Base-by-base conservation (phyloP, 2,797 vertebrate genomes). In the Tragelaphus oryx region DNA sequence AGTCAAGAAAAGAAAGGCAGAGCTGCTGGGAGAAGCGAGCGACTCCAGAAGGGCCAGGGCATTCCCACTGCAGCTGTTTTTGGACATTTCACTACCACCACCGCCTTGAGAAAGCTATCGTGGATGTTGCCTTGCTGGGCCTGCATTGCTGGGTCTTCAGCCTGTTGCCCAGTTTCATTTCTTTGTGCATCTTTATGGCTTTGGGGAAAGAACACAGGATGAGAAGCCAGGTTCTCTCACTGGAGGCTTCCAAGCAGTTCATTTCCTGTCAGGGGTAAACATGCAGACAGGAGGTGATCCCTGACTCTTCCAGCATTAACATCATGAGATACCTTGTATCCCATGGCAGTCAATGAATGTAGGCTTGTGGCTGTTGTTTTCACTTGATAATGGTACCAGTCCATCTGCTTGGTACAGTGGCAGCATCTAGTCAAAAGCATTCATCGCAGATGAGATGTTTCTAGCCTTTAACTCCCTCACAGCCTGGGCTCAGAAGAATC, bases 211-310 rank as follows among this genome's bases (percentile, higher is more conserved):
- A 95, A 33, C 46, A 57, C 4, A 41, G 52, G 33, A 50, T 46
- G 55, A 54, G 85, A 89, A 26, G 46, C 37, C 57, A 86, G n/a
- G 6, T 80, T 74, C 95, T 74, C 59, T 89, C 68, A 16, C 20
- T 50, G 44, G 55, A 82, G 24, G 37, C 22, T 46, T 75, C 22
- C 33, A 55, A 41, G 57, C 28, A 78, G 18, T 48, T 88, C n/a
- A 52, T 8, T 71, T 89, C 92, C 59, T 24, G 4, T 46, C 11
- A 2, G 28, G 52, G 24, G n/a, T 68, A 60, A 75, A 76, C 37
- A 22, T 74, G 52, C 62, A 65, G 54, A 52, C 18, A 41, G 12
- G 75, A 85, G 28, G 22, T 37, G 55, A 41, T 46, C 68, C 74
- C 55, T 54, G 26, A 52, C 18, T 26, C 41, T 46, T 14, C 18